Evolutionary conservation across 2,797 vertebrate species (phyloP), one percentile per base, ranked within the genome.

Genomic region (Micromesistius poutassou): DNA sequence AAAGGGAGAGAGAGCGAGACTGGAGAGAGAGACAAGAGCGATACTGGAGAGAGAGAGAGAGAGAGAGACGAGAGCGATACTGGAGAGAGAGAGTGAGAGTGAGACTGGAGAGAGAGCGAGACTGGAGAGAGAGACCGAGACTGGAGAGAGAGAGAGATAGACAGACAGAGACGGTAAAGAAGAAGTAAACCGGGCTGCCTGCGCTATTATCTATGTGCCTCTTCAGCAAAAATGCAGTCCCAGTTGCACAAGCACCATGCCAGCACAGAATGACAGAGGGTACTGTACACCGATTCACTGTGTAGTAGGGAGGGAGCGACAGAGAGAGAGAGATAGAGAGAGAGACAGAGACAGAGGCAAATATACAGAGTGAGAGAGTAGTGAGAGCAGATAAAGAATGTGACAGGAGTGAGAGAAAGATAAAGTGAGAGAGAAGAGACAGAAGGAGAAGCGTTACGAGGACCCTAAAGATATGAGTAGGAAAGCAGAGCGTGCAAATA

Each of bases 401-500:
- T 82, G 88, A 93, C 74, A 92, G 89, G 55, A 78, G 85, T 90
- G 86, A 90, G 85, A 91, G 71, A 90, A 83, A 89, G 74, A 84
- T 74, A 87, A 77, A 82, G 50, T 22, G 3, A 22, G 50, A 55
- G 16, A 22, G 50, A 6, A 90, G 25, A 92, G 86, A 93, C n/a
- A 91, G 90, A 83, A 82, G 94, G 89, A 94, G 87, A 93, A 94
- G 94, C 91, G 92, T 94, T 94, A 94, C 92, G 93, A 93, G 94
- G 93, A 94, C 94, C 93, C 94, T 94, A 94, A 93, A 94, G 91
- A 94, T 92, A 94, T 92, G 92, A 94, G 93, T 94, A 96, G 96
- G 91, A 97, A 98, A 96, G 96, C 97, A 97, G 98, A 99, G 96
- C 97, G 97, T 98, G 97, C 97, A 98, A 93, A 99, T 99, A 99